These are phyloP conservation scores for Diploptera punctata DNA, from an alignment of 2,888 invertebrate species.

Conservation along the genomic window DNA sequence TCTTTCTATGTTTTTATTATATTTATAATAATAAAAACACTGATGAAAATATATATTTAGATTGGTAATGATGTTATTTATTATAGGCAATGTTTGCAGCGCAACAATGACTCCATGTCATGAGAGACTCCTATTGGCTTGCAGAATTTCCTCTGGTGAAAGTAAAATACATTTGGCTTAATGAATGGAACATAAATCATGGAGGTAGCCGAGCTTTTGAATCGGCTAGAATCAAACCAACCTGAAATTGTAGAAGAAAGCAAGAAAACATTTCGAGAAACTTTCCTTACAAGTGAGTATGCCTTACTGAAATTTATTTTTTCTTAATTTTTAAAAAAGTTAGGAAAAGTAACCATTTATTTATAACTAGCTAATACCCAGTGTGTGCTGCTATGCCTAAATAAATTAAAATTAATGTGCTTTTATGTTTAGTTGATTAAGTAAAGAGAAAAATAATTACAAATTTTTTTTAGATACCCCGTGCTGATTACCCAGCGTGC, in stretches of 20 bases:
- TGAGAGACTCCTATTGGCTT: not conserved
- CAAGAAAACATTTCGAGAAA: conserved; percentile 72
- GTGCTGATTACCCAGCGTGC: too few species aligned
- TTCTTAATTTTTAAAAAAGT: not conserved
- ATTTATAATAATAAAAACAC: too few species aligned
- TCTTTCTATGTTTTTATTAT: too few species aligned
- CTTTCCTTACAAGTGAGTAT: conserved; percentile 72
- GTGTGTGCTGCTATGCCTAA: too few species aligned
- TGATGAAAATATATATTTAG: too few species aligned
- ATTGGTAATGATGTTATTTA: not conserved
- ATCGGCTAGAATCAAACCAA: conserved; percentile 72
- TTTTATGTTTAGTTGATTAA: too few species aligned
- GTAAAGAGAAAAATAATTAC: too few species aligned
- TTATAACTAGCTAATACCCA: too few species aligned
- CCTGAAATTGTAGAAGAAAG: conserved; percentile 69
- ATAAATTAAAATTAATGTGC: too few species aligned
- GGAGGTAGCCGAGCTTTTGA: conserved; percentile 65
- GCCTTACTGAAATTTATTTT: too few species aligned
- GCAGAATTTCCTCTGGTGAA: not conserved
- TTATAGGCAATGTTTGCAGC: not conserved
- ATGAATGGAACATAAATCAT: conserved; percentile 24
- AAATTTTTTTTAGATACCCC: too few species aligned
- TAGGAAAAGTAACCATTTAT: not conserved
- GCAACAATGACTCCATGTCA: conserved; percentile 14
- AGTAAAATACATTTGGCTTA: conserved; percentile 1